Base-by-base conservation (phyloP, 92 coral and sea anemone genomes). In the Paragorgia papillata region DNA sequence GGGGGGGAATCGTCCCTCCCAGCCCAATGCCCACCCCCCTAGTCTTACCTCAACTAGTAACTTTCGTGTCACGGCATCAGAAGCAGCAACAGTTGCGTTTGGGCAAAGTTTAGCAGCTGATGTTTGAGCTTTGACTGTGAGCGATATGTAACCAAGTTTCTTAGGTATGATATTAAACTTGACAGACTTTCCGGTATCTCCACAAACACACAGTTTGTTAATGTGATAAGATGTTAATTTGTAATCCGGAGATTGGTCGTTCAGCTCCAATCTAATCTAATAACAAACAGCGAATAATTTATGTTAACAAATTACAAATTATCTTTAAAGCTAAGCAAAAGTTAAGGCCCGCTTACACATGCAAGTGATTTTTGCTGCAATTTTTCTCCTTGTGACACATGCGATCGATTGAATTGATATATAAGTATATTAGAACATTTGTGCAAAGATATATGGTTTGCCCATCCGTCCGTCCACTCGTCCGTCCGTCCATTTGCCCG, bases 11-110 rank as follows among this genome's bases (percentile, higher is more conserved):
- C 12, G 43, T n/a, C 43, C 43, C 43, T 37, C 43, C 43, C 5
- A 37, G 43, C 5, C 12, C 43, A 37, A 4, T 37, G 43, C 12
- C 12, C 43, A 37, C 5, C 12, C 6, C 12, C 43, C 3, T n/a
- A 9, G 22, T 4, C 43, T 6, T 30, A 78, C 82, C 75, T 78
- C 82, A 21, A 78, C 82, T 74, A 78, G 48, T 26, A 78, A 27
- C 35, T 49, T 78, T 35, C 82, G 74, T 27, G 39, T 62, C 9
- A 78, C 82, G 14, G 75, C 71, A 51, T 78, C 82, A 48, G 60
- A 62, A 18, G 54, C 75, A 57, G 41, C 69, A 14, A 51, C 48
- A 0, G 63, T 26, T 14, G 75, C 39, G 18, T 78, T 56, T 19
- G 60, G 40, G 8, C 73, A 66, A 66, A 66, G 73, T 18, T 21